Base-by-base conservation (phyloP, 2,888 invertebrate genomes). In the Lithodes maja region DNA sequence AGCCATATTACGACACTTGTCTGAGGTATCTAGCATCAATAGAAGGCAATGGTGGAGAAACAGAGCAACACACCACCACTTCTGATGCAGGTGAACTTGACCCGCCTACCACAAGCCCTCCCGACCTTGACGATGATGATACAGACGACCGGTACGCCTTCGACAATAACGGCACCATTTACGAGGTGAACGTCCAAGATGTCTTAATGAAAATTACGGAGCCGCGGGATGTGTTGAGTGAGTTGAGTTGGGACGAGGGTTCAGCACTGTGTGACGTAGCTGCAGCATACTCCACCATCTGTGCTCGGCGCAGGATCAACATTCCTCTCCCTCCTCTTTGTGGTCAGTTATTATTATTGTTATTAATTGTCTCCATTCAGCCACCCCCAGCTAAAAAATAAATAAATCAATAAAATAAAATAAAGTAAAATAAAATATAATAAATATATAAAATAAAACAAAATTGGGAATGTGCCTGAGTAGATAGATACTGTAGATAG, bases 1-100 rank as follows among this genome's bases (percentile, higher is more conserved):
- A 61, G 77, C 85, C 88, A 1, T 89, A 79, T 79, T 81, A 85
- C 50, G 77, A 85, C 9, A 89, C 85, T 53, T 89, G 88, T 77
- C n/a, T 84, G 3, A 80, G 68, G 33, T 83, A 79, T 12, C 54
- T 87, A 33, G 77, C 78, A 9, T 83, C 87, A 12, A 1, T 69
- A 50, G 69, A 33, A 2, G 50, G n/a, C 53, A 52, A 33, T 49
- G 17, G 3, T 2, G 53, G 3, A 53, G 15, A 53, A n/a, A 33
- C 79, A 53, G 79, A 53, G 5, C 52, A 71, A 1, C n/a, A 71
- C n/a, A 71, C 17, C 1, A 71, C 2, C 17, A 17, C 71, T 17
- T 71, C 71, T 71, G 17, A 71, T 71, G 17, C 17, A n/a, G 71
- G 71, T 71, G 15, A 12, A n/a, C 71, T 5, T 71, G 7, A 9